Conservation (phyloP, 1,140 invertebrate species). For the Eueides isabella region DNA sequence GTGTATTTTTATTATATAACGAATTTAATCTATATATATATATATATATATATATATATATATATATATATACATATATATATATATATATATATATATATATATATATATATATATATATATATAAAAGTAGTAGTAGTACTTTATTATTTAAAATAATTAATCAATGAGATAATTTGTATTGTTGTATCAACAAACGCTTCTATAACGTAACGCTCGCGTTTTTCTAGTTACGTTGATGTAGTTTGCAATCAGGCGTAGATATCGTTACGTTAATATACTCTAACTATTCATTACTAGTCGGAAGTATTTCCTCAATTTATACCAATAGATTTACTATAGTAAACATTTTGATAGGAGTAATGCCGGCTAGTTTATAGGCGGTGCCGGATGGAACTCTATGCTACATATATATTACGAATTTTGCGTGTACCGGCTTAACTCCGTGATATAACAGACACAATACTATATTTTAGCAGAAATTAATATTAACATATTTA, state of each 20-base stretch:
- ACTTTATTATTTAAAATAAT: neutral
- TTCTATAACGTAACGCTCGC: constrained; percentile 41
- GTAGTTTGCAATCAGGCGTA: constrained; percentile 54
- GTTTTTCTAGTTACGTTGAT: constrained; percentile 61
- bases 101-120: too few species aligned
- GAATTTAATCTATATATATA: too few species aligned
- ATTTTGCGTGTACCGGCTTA: constrained; percentile 18
- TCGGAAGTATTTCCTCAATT: constrained; percentile 67
- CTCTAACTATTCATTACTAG: constrained; percentile 49
- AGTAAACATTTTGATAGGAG: constrained; percentile 15
- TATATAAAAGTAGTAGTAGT: too few species aligned
- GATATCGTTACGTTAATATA: constrained; percentile 52
- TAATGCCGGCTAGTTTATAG: neutral
- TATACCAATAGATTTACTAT: constrained; percentile 25
- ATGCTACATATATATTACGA: neutral
- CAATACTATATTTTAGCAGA: neutral
- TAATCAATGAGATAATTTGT: neutral
- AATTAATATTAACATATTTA: neutral
- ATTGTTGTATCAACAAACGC: constrained; percentile 18
- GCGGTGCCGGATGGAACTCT: constrained; percentile 11
- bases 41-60: too few species aligned
- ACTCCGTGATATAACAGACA: constrained; percentile 22
- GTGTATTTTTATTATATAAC: too few species aligned
- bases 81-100: too few species aligned
- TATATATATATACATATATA: too few species aligned